These are phyloP conservation scores for Agrotis exclamationis DNA, from an alignment of 2,888 invertebrate species.

Conservation along the genomic window DNA sequence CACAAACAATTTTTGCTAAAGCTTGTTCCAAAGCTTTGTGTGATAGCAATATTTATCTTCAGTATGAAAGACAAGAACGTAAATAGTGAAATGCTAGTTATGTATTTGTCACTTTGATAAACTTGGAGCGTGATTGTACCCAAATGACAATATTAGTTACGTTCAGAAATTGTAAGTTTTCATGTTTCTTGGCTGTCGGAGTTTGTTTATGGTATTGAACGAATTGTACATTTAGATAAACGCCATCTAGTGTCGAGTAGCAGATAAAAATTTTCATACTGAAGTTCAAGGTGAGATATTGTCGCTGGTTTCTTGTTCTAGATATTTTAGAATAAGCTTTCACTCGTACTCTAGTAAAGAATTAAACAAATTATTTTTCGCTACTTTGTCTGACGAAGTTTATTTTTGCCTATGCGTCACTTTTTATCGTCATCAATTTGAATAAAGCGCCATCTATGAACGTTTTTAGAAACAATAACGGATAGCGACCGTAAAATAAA, in stretches of 20 bases:
- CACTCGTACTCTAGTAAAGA: neutral
- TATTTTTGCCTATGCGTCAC: neutral
- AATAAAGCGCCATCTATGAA: constrained; percentile 26
- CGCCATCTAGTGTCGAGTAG: constrained; percentile 57
- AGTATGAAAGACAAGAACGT: neutral
- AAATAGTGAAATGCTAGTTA: neutral
- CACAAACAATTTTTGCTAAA: constrained; percentile 10
- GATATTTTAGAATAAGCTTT: neutral
- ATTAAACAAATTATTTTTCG: neutral
- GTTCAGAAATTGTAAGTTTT: neutral
- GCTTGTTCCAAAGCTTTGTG: neutral
- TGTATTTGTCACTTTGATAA: rapidly evolving
- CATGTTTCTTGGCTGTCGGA: neutral
- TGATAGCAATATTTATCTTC: neutral
- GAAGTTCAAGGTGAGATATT: neutral
- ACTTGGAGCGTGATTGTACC: constrained; percentile 7
- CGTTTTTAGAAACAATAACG: rapidly evolving
- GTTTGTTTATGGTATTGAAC: constrained; percentile 25
- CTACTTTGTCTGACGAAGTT: neutral
- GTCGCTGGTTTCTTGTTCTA: neutral
- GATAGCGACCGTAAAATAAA: rapidly evolving
- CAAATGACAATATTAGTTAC: neutral
- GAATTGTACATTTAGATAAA: neutral
- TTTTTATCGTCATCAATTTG: neutral
- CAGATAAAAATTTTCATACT: neutral